Base-by-base conservation (phyloP, 1,140 invertebrate genomes). In the Pseudomyrmex dendroicus region DNA sequence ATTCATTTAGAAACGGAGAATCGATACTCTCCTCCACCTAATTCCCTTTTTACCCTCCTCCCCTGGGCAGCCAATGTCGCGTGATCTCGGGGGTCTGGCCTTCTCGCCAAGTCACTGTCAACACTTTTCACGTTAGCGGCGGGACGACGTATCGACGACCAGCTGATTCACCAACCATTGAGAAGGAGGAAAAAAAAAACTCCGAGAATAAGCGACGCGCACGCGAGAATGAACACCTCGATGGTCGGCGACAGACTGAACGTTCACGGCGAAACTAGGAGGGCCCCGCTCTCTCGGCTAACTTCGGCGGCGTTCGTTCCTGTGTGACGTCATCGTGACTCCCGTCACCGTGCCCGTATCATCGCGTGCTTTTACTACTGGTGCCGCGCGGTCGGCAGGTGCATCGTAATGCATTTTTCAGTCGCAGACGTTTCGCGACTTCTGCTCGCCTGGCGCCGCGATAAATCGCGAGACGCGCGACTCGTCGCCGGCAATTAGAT, bases 331-430 rank as follows among this genome's bases (percentile, higher is more conserved):
- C 86, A 88, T 87, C 68, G 66, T 88, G 25, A 91, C 20, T 56
- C 20, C 44, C 89, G 92, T 15, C 64, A 54, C 54, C 44, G 35
- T 35, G 35, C 35, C 90, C 92, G 92, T 93, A 93, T 92, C 91
- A 94, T 94, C 92, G 92, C 92, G 91, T 92, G 92, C 85, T 87
- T 88, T 88, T 93, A 94, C 93, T 93, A 94, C 93, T 92, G 89
- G 84, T 88, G 90, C 89, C 87, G 90, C 86, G 89, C 89, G 86
- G 90, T 84, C 88, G 86, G 68, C 89, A 90, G 91, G 74, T 88
- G 86, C 68, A 88, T 73, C 73, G 73, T 76, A 72, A 85, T 78
- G 77, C 83, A 89, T 88, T 89, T 89, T 88, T 85, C 52, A 89
- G 10, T 77, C 15, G 10, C 46, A 7, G 17, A 63, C 62, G 63